Conservation (phyloP, 2,113 vertebrate species). For the Gadus macrocephalus region DNA sequence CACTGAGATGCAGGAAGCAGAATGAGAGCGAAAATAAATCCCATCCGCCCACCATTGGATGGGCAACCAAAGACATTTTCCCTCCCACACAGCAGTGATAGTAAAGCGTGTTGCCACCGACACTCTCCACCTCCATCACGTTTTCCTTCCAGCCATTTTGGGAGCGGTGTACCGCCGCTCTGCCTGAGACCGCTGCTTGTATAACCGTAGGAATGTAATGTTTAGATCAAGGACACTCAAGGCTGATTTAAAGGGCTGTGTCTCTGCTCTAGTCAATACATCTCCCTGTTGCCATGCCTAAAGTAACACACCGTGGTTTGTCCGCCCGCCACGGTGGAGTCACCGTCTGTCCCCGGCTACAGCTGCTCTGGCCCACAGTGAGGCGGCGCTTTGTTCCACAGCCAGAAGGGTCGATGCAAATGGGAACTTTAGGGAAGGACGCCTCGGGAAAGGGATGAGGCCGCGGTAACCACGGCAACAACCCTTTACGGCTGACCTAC, state of each 20-base stretch:
- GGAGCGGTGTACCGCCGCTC: too few species aligned
- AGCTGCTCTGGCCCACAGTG: slow-evolving; percentile 57
- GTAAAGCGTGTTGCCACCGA: slow-evolving; percentile 15
- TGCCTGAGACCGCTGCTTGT: too few species aligned
- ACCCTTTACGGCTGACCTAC: slow-evolving; percentile 58
- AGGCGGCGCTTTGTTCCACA: slow-evolving; percentile 41
- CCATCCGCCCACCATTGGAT: slow-evolving; percentile 7
- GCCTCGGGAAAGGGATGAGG: slow-evolving; percentile 22
- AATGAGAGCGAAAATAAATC: neutral
- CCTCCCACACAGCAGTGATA: slow-evolving; percentile 27
- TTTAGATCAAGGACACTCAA: too few species aligned
- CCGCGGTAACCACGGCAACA: slow-evolving; percentile 25
- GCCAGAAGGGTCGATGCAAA: slow-evolving; percentile 49
- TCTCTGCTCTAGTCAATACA: too few species aligned
- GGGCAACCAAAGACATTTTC: slow-evolving; percentile 20
- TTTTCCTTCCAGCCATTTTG: neutral
- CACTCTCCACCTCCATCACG: slow-evolving; percentile 10
- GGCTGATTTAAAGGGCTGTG: too few species aligned
- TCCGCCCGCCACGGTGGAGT: too few species aligned
- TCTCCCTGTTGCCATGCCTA: too few species aligned
- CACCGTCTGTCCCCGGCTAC: slow-evolving; percentile 18
- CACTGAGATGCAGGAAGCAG: neutral
- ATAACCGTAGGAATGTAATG: too few species aligned
- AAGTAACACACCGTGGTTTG: too few species aligned
- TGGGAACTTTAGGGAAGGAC: slow-evolving; percentile 28